A percentile compares a stretch with the other conserved stretches of the same genome.
Evolutionary conservation across 2,888 invertebrate species (phyloP).

Genomic region (Orthonevra nobilis): DNA sequence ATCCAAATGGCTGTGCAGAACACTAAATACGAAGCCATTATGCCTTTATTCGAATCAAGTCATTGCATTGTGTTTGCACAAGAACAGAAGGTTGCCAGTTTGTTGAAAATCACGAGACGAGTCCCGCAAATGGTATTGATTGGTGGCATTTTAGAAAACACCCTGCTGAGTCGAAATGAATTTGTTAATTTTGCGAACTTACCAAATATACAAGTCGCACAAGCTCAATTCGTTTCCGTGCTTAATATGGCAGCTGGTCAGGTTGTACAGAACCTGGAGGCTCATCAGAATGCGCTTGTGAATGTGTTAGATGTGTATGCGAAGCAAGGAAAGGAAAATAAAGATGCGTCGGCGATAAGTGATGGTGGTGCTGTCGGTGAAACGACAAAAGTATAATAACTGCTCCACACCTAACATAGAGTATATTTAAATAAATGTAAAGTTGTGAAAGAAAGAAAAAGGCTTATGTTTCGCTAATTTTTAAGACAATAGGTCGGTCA

Average conservation of each 20-base stretch:
- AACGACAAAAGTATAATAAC: too few species aligned
- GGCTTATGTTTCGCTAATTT: too few species aligned
- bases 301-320: slow-evolving; percentile 84
- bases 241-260: slow-evolving; percentile 85
- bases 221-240: slow-evolving; percentile 86
- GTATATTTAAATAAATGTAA: too few species aligned
- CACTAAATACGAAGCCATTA: slow-evolving; percentile 85
- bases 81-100: slow-evolving; percentile 83
- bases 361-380: too few species aligned
- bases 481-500: too few species aligned
- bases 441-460: too few species aligned
- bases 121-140: slow-evolving; percentile 86
- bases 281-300: slow-evolving; percentile 85
- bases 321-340: slow-evolving; percentile 1
- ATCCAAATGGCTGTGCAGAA: slow-evolving; percentile 84
- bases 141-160: slow-evolving; percentile 88
- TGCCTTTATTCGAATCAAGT: slow-evolving; percentile 84
- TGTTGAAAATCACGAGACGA: slow-evolving; percentile 86
- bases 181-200: slow-evolving; percentile 85
- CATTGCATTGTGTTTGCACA: slow-evolving; percentile 87
- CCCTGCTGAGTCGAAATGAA: slow-evolving; percentile 85
- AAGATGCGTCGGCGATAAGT: too few species aligned
- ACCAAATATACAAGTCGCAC: slow-evolving; percentile 84
- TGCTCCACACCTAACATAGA: too few species aligned
- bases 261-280: slow-evolving; percentile 85